phyloP scores from a whole-genome alignment of 2,888 invertebrate species.

The Diplazon laetatorius region DNA sequence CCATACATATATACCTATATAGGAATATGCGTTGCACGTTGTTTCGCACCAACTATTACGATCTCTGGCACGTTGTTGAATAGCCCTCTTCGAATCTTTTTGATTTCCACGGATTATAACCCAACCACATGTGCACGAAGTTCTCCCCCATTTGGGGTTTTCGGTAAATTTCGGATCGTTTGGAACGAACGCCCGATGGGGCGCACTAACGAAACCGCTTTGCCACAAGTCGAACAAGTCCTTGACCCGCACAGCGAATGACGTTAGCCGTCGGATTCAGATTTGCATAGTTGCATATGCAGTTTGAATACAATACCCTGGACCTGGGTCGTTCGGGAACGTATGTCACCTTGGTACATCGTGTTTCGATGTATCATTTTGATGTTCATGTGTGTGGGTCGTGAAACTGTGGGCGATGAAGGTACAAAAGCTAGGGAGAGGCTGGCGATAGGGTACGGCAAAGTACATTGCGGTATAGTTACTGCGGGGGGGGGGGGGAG shows the following conservation, averaged over 20 bases:
- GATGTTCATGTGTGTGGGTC: no score
- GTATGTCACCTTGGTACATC: no score
- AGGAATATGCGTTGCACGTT: no score
- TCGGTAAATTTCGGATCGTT: slow-evolving; percentile 9
- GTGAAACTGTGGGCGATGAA: slow-evolving; percentile 12
- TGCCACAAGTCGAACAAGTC: slow-evolving; percentile 5
- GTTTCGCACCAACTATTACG: neutral
- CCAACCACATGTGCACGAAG: neutral
- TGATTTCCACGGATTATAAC: slow-evolving; percentile 24
- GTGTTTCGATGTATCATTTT: no score
- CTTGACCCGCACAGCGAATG: slow-evolving; percentile 26
- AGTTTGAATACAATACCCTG: slow-evolving; percentile 53
- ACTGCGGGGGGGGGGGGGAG: no score
- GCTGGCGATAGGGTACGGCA: neutral
- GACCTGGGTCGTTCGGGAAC: no score
- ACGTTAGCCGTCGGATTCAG: neutral
- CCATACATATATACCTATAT: neutral
- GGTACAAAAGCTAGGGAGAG: slow-evolving; percentile 37
- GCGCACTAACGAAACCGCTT: slow-evolving; percentile 16
- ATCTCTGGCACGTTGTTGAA: neutral
- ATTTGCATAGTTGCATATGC: slow-evolving; percentile 65
- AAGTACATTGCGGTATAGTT: neutral
- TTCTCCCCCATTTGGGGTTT: slow-evolving; percentile 7
- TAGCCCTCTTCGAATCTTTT: slow-evolving; percentile 19
- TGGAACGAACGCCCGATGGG: no score